Evolutionary conservation across 1,140 invertebrate species (phyloP).

Genomic region (Oedothorax gibbosus): DNA sequence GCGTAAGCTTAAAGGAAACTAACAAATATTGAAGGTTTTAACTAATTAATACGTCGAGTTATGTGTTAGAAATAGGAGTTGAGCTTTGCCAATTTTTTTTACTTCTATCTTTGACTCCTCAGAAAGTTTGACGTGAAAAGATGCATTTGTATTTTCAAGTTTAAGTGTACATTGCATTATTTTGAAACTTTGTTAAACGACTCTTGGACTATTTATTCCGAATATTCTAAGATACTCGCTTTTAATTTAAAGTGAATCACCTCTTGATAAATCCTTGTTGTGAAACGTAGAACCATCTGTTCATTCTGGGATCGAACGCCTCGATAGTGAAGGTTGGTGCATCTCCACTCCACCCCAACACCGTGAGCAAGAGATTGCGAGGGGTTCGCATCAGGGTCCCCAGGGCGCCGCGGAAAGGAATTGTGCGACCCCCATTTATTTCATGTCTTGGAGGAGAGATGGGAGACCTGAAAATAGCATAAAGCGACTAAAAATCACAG

Average conservation of each 20-base stretch:
- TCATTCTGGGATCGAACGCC: not conserved
- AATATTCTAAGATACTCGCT: not conserved
- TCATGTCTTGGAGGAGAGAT: not conserved
- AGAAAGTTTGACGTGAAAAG: too few relatives aligned
- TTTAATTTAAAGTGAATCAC: not conserved
- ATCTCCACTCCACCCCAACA: constrained; percentile 25
- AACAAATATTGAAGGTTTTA: not conserved
- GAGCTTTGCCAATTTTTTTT: too few relatives aligned
- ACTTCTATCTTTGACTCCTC: too few relatives aligned
- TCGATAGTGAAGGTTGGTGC: constrained; percentile 8
- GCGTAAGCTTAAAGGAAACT: too few relatives aligned
- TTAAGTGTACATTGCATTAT: not conserved
- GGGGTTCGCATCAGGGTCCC: not conserved
- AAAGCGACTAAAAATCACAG: too few relatives aligned
- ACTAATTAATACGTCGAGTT: not conserved
- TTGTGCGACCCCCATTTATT: not conserved
- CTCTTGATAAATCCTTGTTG: constrained; percentile 16
- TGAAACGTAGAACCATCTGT: constrained; percentile 27
- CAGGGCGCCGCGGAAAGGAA: not conserved
- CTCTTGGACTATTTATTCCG: not conserved
- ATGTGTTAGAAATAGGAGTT: not conserved
- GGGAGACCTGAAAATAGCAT: not conserved
- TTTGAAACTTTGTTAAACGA: not conserved
- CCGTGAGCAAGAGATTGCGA: not conserved
- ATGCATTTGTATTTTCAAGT: not conserved